Evolutionary conservation across 2,797 vertebrate species (phyloP).

Genomic region (Centroberyx gerrardi): DNA sequence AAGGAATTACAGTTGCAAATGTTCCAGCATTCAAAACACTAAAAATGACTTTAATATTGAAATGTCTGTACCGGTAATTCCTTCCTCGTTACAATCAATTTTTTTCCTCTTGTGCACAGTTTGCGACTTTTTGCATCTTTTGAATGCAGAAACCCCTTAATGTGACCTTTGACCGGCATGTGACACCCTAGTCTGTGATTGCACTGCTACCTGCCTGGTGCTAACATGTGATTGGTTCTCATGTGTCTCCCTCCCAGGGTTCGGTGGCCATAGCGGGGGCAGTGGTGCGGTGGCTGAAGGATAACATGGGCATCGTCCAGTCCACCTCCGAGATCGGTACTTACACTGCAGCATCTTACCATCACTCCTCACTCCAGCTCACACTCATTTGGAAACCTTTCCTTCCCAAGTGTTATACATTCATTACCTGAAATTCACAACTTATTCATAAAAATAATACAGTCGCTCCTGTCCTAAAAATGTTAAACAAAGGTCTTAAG

Average conservation of each 20-base stretch:
- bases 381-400: neutral
- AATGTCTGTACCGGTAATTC: no score
- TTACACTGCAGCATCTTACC: conserved; percentile 12
- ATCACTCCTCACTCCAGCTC: neutral
- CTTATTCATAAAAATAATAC: neutral
- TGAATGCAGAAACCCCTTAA: no score
- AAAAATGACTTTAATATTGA: no score
- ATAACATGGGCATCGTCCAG: conserved; percentile 95
- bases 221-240: neutral
- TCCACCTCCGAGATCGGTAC: conserved; percentile 93
- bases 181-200: no score
- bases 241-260: conserved; percentile 82
- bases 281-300: conserved; percentile 95
- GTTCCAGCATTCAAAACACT: no score
- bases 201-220: no score
- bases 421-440: neutral
- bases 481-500: neutral
- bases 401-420: neutral
- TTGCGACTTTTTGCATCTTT: no score
- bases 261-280: conserved; percentile 98
- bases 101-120: no score
- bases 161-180: no score
- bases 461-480: no score
- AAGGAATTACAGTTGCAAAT: no score
- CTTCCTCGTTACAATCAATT: no score